Percentiles rank a stretch among this genome's conserved stretches.
phyloP scores from a whole-genome alignment of 1,140 invertebrate genomes.

The Phymastichus coffea region DNA sequence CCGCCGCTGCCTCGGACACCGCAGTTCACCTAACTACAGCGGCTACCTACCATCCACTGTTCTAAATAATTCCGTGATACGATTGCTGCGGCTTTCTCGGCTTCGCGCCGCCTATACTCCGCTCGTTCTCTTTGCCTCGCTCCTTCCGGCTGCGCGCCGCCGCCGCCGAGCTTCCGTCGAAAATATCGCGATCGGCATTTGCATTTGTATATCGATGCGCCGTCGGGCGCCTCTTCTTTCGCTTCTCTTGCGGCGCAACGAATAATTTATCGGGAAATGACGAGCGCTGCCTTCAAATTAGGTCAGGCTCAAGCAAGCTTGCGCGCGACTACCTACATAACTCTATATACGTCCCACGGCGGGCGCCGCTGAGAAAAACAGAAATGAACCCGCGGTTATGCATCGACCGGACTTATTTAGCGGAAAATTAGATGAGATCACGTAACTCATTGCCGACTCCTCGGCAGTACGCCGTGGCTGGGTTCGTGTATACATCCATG shows the following conservation, averaged over 20 bases:
- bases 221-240: no score
- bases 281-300: background rate
- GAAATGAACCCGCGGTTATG: background rate
- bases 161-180: no score
- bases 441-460: constrained; percentile 15
- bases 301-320: background rate
- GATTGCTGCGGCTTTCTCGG: constrained; percentile 50
- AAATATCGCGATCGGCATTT: no score
- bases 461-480: background rate
- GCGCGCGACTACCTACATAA: background rate
- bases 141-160: no score
- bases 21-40: constrained; percentile 48
- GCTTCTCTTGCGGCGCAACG: no score
- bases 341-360: background rate
- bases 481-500: no score
- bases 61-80: constrained; percentile 53
- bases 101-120: constrained; percentile 29
- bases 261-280: no score
- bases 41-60: constrained; percentile 48
- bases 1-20: constrained; percentile 43
- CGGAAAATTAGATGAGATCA: constrained; percentile 8
- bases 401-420: background rate
- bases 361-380: no score
- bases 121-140: background rate
- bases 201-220: no score